Evolutionary conservation across 1,140 invertebrate genomes (phyloP).

Genomic region (Sminthurinus signatus): DNA sequence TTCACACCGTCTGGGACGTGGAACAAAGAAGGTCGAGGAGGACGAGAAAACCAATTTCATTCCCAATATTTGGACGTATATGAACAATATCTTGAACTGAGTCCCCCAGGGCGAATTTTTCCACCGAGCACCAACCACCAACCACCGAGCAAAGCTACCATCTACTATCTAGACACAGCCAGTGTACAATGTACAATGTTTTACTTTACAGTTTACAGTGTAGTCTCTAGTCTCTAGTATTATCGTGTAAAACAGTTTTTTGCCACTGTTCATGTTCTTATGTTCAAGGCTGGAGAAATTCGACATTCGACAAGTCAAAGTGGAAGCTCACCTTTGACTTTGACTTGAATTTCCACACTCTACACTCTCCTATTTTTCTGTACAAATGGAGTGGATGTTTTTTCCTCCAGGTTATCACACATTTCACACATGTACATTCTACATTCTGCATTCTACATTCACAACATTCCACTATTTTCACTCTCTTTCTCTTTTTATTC

Average conservation of each 20-base stretch:
- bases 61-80: conserved; percentile 25
- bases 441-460: not conserved
- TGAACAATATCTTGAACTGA: conserved; percentile 16
- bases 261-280: not conserved
- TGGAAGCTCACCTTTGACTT: conserved; percentile 10
- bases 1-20: conserved; percentile 15
- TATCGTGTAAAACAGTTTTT: not conserved
- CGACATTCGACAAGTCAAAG: too few relatives aligned
- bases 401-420: not conserved
- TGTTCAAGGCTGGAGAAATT: too few relatives aligned
- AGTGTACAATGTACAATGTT: too few relatives aligned
- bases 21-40: too few relatives aligned
- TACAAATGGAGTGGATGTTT: not conserved
- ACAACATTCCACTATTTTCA: not conserved
- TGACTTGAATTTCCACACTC: not conserved
- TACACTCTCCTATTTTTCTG: not conserved
- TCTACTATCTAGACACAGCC: too few relatives aligned
- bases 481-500: too few relatives aligned
- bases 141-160: too few relatives aligned
- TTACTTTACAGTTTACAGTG: not conserved
- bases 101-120: conserved; percentile 23
- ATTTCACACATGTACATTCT: not conserved
- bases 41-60: conserved; percentile 23
- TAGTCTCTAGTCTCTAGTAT: not conserved
- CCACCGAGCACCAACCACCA: not conserved